Evolutionary conservation across 2,113 vertebrate genomes (phyloP), one percentile per base, ranked within the genome.

Genomic region (Tetrax tetrax): DNA sequence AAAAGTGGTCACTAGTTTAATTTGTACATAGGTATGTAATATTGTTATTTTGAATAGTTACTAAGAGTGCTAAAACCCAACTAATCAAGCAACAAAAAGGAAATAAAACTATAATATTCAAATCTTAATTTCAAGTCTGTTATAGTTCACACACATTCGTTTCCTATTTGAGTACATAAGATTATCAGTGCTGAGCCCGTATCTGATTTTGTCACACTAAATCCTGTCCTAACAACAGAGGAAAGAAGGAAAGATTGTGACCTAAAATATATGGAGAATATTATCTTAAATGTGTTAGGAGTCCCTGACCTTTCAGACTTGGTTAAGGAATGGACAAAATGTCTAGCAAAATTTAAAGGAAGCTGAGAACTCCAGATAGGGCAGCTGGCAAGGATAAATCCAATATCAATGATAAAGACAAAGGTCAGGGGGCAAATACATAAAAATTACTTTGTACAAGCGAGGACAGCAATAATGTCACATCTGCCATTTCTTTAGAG

Each of bases 361-460:
- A 79, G 33, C 38, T 14, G 60, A 71, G 70, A 87, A 76, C 61
- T 60, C 37, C 64, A 87, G 72, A 27, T 38, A 81, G 72, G 57
- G 77, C 65, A 87, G 56, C 60, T 68, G n/a, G 81, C 60, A 94
- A 80, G 24, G 81, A 83, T 63, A 94, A 92, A 87, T 43, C 63
- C 81, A 95, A 21, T 14, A 64, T 28, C 60, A 56, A 4, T 3
- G 15, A 57, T 68, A 68, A 85, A 91, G 61, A 76, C 78, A 90
- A 91, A 83, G 65, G 74, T 94, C 70, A 81, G 61, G 33, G 54
- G 51, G 28, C 48, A 94, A 91, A 93, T 47, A 87, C 5, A 87
- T 33, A 43, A 90, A 90, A 95, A 94, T 91, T 60, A 75, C 65
- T 89, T 91, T 27, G 56, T 48, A 75, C 53, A 84, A 82, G 61